phyloP scores from a whole-genome alignment of 2,797 vertebrate genomes.

The Mastacembelus armatus region DNA sequence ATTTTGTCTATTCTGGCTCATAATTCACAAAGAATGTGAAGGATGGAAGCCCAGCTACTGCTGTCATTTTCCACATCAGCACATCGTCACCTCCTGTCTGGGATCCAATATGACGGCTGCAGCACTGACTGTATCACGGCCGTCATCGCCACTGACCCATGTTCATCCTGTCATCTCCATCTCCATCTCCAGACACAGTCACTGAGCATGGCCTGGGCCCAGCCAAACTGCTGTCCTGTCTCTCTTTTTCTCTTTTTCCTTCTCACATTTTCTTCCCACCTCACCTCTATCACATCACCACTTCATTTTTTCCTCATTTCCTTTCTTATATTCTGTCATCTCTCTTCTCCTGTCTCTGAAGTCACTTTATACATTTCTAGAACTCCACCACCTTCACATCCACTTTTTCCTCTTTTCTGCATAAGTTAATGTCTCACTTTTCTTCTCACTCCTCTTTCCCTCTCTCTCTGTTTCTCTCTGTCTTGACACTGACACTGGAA shows the following conservation, averaged over 20 bases:
- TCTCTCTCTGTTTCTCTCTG: slow-evolving; percentile 71
- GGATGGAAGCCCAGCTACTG: slow-evolving; percentile 56
- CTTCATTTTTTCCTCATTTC: background rate
- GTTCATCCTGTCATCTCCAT: slow-evolving; percentile 34
- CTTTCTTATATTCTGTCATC: slow-evolving; percentile 2
- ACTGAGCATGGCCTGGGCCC: slow-evolving; percentile 56
- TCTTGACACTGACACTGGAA: slow-evolving; percentile 76
- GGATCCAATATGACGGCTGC: slow-evolving; percentile 31
- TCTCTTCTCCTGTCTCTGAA: slow-evolving; percentile 14
- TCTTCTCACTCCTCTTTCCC: slow-evolving; percentile 34
- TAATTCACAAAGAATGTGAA: background rate
- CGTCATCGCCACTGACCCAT: slow-evolving; percentile 21
- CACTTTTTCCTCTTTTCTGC: slow-evolving; percentile 26
- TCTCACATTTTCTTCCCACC: slow-evolving; percentile 3
- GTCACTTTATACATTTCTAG: slow-evolving; percentile 5
- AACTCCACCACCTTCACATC: slow-evolving; percentile 6
- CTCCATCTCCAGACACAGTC: slow-evolving; percentile 19
- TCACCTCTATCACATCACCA: slow-evolving; percentile 5
- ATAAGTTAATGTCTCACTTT: slow-evolving; percentile 18
- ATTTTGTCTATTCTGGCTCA: background rate
- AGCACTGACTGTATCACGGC: slow-evolving; percentile 17
- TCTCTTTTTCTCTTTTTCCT: slow-evolving; percentile 22
- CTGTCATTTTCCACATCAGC: slow-evolving; percentile 33
- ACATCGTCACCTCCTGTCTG: slow-evolving; percentile 44
- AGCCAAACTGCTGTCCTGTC: slow-evolving; percentile 43